Evolutionary conservation across 2,797 vertebrate genomes (phyloP), one percentile per base, ranked within the genome.

Genomic region (Aphelocoma californica): DNA sequence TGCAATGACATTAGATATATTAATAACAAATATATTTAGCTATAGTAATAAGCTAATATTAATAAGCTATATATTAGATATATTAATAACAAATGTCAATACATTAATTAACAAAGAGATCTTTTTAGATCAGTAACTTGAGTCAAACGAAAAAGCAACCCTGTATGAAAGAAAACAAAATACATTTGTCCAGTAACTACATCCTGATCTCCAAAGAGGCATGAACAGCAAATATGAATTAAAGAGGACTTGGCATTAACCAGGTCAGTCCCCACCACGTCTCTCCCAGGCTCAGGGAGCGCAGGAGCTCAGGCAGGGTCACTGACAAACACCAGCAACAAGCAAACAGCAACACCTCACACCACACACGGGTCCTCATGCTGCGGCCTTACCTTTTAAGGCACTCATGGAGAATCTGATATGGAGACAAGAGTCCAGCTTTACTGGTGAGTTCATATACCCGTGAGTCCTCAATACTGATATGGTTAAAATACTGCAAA

Each of bases 341-440:
- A 32, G 14, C 20, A 2, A 61, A 7, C 0, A 56, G 17, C 0
- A 45, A 15, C 18, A n/a, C 10, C 32, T 21, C 1, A 44, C 42
- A 3, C 31, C 58, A 7, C 47, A 62, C 10, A 19, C 2, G 1
- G 12, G 3, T 20, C 56, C 56, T 17, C 12, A 0, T 1, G 42
- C 62, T 21, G 18, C 54, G 57, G 77, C 44, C 92, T 97, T 93
- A 99, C 99, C 99, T 99, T 98, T 99, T 99, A 99, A 99, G 99
- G 99, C 99, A 99, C 99, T 99, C 99, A 84, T 99, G 99, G 98
- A 99, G 99, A 97, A 99, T 99, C 98, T 99, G 99, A 99, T 99
- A 99, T 95, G 99, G 99, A 96, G 99, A 99, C 97, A 99, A 97
- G 92, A 99, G 98, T 97, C 99, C 99, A 95, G 99, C 99, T 98